Evolutionary conservation across 2,888 invertebrate genomes (phyloP).

Genomic region (Serripes groenlandicus): DNA sequence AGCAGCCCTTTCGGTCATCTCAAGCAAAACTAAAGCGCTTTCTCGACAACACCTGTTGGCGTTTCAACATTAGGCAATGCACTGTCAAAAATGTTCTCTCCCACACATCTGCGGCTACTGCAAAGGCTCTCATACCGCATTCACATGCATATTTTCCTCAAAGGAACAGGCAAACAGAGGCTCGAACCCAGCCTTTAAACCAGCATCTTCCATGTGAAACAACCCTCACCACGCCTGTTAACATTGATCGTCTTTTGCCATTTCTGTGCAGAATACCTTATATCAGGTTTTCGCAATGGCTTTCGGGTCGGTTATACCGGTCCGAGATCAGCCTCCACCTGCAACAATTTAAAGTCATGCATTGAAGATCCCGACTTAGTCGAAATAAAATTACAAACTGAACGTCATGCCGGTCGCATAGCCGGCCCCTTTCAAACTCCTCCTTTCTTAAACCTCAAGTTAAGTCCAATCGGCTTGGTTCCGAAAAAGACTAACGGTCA

Average conservation of each 20-base stretch:
- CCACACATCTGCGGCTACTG: constrained; percentile 12
- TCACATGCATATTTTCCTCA: not conserved
- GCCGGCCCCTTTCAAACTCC: constrained; percentile 14
- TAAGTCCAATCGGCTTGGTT: constrained; percentile 50
- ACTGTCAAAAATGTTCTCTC: not conserved
- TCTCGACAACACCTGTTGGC: constrained; percentile 9
- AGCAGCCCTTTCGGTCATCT: not conserved
- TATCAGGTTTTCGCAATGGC: constrained; percentile 2
- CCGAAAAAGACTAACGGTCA: constrained; percentile 47
- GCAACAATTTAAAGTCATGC: constrained; percentile 15
- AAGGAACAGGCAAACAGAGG: not conserved
- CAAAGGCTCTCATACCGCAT: constrained; percentile 1
- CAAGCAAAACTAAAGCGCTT: not conserved
- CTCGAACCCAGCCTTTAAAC: not conserved
- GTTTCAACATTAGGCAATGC: too few relatives aligned
- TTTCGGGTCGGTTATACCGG: constrained; percentile 21
- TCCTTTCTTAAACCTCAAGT: constrained; percentile 25
- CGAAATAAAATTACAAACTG: not conserved
- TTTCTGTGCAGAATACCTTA: not conserved
- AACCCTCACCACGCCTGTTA: not conserved
- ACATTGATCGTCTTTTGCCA: too few relatives aligned
- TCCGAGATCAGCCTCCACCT: not conserved
- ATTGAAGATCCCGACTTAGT: constrained; percentile 3
- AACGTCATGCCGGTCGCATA: not conserved
- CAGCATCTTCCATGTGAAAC: not conserved